A percentile compares a stretch with the other conserved stretches of the same genome.
Evolutionary conservation across 2,888 invertebrate genomes (phyloP).

Genomic region (Craniophora ligustri): DNA sequence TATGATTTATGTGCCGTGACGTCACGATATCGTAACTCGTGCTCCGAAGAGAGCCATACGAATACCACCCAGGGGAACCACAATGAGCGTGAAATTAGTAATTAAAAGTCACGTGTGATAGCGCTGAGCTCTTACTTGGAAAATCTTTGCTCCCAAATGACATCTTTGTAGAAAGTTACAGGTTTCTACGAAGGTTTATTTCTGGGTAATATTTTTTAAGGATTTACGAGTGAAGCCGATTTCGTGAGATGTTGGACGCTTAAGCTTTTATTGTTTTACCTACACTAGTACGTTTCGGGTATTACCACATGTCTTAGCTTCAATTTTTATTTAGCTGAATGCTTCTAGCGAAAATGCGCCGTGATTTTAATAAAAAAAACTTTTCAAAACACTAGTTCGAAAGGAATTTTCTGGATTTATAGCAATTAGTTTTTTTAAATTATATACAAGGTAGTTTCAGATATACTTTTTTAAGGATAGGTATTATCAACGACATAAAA

Average conservation of each 20-base stretch:
- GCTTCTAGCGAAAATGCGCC: too few species aligned
- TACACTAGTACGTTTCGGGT: slow-evolving; percentile 3
- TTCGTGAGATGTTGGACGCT: slow-evolving; percentile 8
- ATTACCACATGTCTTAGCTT: too few species aligned
- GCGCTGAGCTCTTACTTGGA: slow-evolving; percentile 61
- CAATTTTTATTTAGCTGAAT: too few species aligned
- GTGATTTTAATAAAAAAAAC: too few species aligned
- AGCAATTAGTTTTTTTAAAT: too few species aligned
- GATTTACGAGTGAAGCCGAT: slow-evolving; percentile 13
- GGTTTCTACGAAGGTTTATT: slow-evolving; percentile 30
- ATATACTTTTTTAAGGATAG: too few species aligned
- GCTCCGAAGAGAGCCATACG: slow-evolving; percentile 61
- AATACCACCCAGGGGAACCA: slow-evolving; percentile 73
- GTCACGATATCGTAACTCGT: slow-evolving; percentile 66
- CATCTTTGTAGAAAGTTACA: slow-evolving; percentile 42
- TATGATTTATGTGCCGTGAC: slow-evolving; percentile 81
- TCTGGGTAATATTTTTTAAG: slow-evolving; percentile 40
- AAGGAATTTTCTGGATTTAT: too few species aligned
- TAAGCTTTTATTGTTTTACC: slow-evolving; percentile 10
- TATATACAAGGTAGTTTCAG: too few species aligned
- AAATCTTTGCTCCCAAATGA: slow-evolving; percentile 59
- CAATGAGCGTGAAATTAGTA: slow-evolving; percentile 84
- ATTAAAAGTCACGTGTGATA: slow-evolving; percentile 80
- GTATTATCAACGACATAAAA: too few species aligned
- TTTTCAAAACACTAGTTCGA: too few species aligned